These are phyloP conservation scores for Rhagonycha fulva DNA, from an alignment of 2,888 invertebrate genomes.

Conservation along the genomic window DNA sequence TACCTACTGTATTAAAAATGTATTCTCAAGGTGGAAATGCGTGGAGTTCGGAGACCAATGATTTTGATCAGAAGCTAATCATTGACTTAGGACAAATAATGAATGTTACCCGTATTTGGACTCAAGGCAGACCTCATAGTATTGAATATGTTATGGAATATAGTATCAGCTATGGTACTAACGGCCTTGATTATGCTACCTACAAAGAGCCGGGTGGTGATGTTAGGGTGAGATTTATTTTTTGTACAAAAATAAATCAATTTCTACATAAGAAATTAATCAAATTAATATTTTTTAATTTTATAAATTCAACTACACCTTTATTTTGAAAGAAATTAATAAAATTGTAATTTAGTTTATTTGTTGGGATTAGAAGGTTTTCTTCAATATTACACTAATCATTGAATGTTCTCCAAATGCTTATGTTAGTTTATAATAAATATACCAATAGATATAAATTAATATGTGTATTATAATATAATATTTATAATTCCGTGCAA, in stretches of 20 bases:
- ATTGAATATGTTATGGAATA: constrained; percentile 93
- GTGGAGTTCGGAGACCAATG: constrained; percentile 89
- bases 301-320: neutral
- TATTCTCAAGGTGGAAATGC: constrained; percentile 77
- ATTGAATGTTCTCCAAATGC: no score
- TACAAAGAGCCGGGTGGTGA: constrained; percentile 90
- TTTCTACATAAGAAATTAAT: neutral
- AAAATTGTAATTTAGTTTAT: neutral
- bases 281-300: neutral
- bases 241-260: constrained; percentile 4
- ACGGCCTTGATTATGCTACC: constrained; percentile 85
- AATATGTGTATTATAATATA: no score
- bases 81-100: constrained; percentile 86
- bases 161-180: constrained; percentile 89
- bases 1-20: neutral
- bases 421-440: no score
- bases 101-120: constrained; percentile 87
- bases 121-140: constrained; percentile 88
- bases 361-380: neutral
- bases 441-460: no score
- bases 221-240: constrained; percentile 72
- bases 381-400: neutral
- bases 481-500: no score
- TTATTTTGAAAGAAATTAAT: neutral
- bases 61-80: constrained; percentile 90